phyloP scores from a whole-genome alignment of 1,140 invertebrate genomes.

The Cyclina sinensis region DNA sequence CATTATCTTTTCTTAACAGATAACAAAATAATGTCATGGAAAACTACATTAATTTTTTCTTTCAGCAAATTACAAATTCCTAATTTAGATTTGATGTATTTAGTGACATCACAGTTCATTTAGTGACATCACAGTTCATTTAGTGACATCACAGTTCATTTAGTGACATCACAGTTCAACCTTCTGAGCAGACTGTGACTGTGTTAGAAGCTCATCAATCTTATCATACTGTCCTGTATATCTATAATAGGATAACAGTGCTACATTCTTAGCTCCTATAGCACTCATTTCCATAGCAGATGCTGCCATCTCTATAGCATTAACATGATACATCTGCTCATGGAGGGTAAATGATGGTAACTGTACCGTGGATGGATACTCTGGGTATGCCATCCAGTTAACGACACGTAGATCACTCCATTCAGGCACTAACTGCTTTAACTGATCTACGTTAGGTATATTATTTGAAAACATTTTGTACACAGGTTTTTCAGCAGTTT shows the following conservation, averaged over 20 bases:
- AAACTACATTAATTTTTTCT: too few species aligned
- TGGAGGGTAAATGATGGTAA: constrained; percentile 88
- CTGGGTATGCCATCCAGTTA: constrained; percentile 90
- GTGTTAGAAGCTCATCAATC: constrained; percentile 78
- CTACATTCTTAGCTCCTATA: constrained; percentile 90
- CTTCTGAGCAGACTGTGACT: background rate
- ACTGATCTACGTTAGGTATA: constrained; percentile 85
- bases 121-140: too few species aligned
- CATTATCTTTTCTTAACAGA: too few species aligned
- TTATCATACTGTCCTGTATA: constrained; percentile 82
- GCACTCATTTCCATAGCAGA: constrained; percentile 92
- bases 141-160: too few species aligned
- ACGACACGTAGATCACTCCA: constrained; percentile 85
- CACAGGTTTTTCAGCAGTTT: constrained; percentile 44
- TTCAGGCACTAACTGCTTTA: constrained; percentile 88
- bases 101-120: too few species aligned
- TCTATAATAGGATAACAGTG: constrained; percentile 88
- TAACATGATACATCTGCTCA: constrained; percentile 89
- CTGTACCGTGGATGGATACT: constrained; percentile 86
- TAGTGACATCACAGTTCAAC: constrained; percentile 40
- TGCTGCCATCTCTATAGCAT: constrained; percentile 91
- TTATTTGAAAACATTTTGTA: constrained; percentile 88
- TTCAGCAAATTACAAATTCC: too few species aligned
- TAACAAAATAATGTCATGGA: too few species aligned
- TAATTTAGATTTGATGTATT: too few species aligned